Evolutionary conservation across 1,140 invertebrate species (phyloP), one percentile per base, ranked within the genome.

Genomic region (Panagrolaimus sp.): DNA sequence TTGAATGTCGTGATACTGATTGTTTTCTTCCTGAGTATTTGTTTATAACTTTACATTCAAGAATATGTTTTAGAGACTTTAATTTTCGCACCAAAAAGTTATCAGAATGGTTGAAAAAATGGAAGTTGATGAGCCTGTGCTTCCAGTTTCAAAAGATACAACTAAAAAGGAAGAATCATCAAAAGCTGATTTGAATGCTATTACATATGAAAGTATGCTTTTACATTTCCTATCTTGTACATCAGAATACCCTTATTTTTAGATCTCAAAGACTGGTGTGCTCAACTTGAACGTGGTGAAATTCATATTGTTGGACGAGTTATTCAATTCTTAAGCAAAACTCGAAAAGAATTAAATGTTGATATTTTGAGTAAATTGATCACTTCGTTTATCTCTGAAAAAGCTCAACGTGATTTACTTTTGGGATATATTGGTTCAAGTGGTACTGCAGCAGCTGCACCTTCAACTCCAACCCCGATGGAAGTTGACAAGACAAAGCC

Each of bases 201-300:
- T 58, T 21, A 26, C 52, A 12, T 58, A 21, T 58, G 52, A 58
- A 58, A 58, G 52, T 58, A 17, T 26, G 52, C n/a, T n/a, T 21
- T 12, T 12, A 8, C 8, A 14, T 21, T 1, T 21, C 4, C 45
- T 15, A 28, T 15, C 28, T 24, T 55, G 7, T 43, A 64, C n/a
- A 38, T 12, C 24, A 48, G n/a, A n/a, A n/a, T n/a, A n/a, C n/a
- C n/a, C n/a, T n/a, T 15, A 44, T 21, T 44, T 73, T 68, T 45
- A 73, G 72, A 73, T 65, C 47, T 73, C 10, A 43, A 58, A 24
- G 72, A 73, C 24, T 74, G 72, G 46, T 73, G 72, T 48, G 44
- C 43, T 26, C 72, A 74, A 65, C 52, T 73, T 17, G 72, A 73
- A 55, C 72, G 72, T n/a, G 72, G 72, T 38, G 72, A 73, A 32